Evolutionary conservation across 2,888 invertebrate species (phyloP), one percentile per base, ranked within the genome.

Genomic region (Eilema griseolum): DNA sequence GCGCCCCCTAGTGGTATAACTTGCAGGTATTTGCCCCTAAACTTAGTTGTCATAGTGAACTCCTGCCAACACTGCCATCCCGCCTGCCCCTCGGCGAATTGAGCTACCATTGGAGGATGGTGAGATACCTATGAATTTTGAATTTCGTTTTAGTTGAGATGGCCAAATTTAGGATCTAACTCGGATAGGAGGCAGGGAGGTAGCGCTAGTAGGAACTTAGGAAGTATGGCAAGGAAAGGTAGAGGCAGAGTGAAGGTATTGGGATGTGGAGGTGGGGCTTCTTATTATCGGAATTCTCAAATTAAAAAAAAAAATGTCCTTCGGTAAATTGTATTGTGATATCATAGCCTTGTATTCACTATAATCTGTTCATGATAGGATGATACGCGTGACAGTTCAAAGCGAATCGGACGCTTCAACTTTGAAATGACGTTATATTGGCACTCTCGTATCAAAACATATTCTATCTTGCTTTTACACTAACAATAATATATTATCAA

Each of bases 11-110:
- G 94, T 66, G 98, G 98, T 85, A 97, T 96, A 75, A 98, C 96
- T 96, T 98, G 98, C 76, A 99, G 97, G 95, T 99, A 99, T 96
- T 99, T 99, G 81, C 99, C 99, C 75, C 99, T 96, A 95, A 99
- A 99, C 95, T 99, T 99, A 88, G 99, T 99, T 73, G 99, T 98
- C 99, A 99, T 99, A 62, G 99, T 99, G 95, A 99, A 99, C 95
- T 99, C 99, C 94, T 99, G 99, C 98, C 99, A 99, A 92, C 98
- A 98, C 80, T 96, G 96, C 99, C 99, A 99, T 59, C 96, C 97
- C 71, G 96, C 95, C 77, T 95, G 94, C 20, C 99, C 99, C 93
- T 99, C 99, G 89, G 99, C 98, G 94, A 97, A 97, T 91, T 99
- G 98, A 52, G 99, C 99, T 79, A 99, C 98, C 96, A 99, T 98